A percentile compares a stretch with the other conserved stretches of the same genome.
These are phyloP conservation scores for Calliphora vicina DNA, from an alignment of 1,140 invertebrate genomes.

Conservation along the genomic window DNA sequence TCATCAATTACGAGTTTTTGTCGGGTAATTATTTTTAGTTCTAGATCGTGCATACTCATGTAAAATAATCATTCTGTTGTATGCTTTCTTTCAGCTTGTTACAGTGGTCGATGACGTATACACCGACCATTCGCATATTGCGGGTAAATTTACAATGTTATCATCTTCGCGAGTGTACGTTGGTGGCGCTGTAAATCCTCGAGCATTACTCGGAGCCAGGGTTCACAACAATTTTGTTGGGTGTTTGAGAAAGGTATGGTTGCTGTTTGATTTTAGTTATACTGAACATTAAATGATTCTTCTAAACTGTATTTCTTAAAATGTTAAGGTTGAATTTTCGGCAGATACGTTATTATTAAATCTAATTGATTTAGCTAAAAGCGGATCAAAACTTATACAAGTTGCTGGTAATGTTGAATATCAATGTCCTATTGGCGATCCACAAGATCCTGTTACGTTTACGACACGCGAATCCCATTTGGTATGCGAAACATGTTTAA, in stretches of 20 bases:
- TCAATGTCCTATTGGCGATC: slow-evolving; percentile 85
- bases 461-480: slow-evolving; percentile 89
- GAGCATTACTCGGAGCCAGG: slow-evolving; percentile 80
- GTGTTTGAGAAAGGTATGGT: slow-evolving; percentile 89
- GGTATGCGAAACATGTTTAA: slow-evolving; percentile 66
- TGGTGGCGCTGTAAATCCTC: slow-evolving; percentile 85
- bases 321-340: slow-evolving; percentile 83
- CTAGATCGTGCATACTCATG: not conserved
- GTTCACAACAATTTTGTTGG: slow-evolving; percentile 92
- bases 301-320: not conserved
- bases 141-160: slow-evolving; percentile 89
- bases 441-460: slow-evolving; percentile 89
- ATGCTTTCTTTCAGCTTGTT: slow-evolving; percentile 79
- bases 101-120: slow-evolving; percentile 92
- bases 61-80: not conserved
- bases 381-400: slow-evolving; percentile 85
- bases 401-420: slow-evolving; percentile 88
- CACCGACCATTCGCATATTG: slow-evolving; percentile 88
- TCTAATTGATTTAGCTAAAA: slow-evolving; percentile 86
- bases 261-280: not conserved
- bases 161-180: slow-evolving; percentile 87
- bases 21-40: slow-evolving; percentile 70
- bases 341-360: slow-evolving; percentile 88
- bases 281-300: no score
- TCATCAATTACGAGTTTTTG: slow-evolving; percentile 86